Conservation (phyloP, 2,888 invertebrate species). For the Agrochola lychnidis region DNA sequence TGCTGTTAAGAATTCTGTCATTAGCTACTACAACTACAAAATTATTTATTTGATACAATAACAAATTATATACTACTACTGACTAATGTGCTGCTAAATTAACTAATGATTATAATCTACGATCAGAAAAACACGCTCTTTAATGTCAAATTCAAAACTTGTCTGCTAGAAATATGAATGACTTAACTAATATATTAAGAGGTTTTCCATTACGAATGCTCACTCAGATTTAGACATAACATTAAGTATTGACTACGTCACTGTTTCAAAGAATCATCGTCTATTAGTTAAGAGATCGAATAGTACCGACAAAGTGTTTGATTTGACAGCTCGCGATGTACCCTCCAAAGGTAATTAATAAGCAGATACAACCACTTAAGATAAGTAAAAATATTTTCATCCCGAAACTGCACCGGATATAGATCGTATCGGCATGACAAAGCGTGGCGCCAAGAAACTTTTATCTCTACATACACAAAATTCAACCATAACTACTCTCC, state of each 20-base stretch:
- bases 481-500: conserved; percentile 52
- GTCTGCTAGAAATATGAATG: conserved; percentile 64
- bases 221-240: conserved; percentile 71
- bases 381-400: conserved; percentile 91
- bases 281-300: conserved; percentile 80
- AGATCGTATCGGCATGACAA: conserved; percentile 90
- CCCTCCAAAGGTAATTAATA: conserved; percentile 89
- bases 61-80: conserved; percentile 16
- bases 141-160: conserved; percentile 62
- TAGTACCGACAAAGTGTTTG: conserved; percentile 87
- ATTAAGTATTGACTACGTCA: conserved; percentile 70
- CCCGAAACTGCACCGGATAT: conserved; percentile 90
- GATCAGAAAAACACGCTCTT: conserved; percentile 41
- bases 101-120: conserved; percentile 25
- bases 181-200: conserved; percentile 63
- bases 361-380: conserved; percentile 91
- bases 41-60: conserved; percentile 27
- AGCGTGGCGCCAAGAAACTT: conserved; percentile 88
- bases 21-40: not conserved
- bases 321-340: conserved; percentile 88
- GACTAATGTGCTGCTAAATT: conserved; percentile 25
- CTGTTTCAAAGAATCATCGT: conserved; percentile 85
- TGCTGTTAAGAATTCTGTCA: not conserved
- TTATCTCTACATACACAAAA: conserved; percentile 45
- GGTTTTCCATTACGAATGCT: conserved; percentile 59